Conservation (phyloP, 92 coral and sea anemone genomes). For the Epizoanthus fatuus region DNA sequence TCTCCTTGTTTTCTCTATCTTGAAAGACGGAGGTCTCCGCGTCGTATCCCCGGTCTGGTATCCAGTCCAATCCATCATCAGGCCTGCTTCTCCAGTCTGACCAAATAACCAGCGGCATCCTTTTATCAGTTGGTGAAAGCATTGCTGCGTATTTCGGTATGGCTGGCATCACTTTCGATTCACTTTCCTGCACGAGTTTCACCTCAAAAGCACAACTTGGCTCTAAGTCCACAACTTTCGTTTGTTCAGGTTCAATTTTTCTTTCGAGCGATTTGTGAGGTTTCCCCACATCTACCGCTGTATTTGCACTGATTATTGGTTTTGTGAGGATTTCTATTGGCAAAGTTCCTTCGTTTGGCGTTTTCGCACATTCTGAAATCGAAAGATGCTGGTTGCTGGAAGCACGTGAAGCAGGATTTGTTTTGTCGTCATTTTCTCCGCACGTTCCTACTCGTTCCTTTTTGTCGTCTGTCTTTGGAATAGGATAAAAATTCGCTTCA, state of each 20-base stretch:
- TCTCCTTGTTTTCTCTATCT: background rate
- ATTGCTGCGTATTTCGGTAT: background rate
- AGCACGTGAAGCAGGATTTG: background rate
- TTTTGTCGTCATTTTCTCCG: background rate
- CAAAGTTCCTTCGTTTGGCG: background rate
- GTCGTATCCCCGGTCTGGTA: background rate
- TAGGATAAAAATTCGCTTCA: constrained; percentile 7
- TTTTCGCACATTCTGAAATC: background rate
- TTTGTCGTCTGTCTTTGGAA: background rate
- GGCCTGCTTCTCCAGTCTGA: constrained; percentile 15
- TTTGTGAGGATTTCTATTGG: background rate
- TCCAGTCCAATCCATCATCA: background rate
- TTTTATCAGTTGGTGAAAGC: constrained; percentile 16
- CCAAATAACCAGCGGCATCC: background rate
- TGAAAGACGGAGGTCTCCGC: constrained; percentile 7
- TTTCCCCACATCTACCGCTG: background rate
- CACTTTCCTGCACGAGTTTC: background rate
- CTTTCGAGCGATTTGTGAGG: background rate
- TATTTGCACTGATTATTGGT: background rate
- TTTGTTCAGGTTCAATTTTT: background rate
- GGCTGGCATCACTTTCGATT: constrained; percentile 21
- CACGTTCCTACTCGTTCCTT: background rate
- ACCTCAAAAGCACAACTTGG: background rate
- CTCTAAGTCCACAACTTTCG: background rate
- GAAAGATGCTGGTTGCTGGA: background rate